phyloP scores from a whole-genome alignment of 2,113 vertebrate genomes.

The Bucco capensis region DNA sequence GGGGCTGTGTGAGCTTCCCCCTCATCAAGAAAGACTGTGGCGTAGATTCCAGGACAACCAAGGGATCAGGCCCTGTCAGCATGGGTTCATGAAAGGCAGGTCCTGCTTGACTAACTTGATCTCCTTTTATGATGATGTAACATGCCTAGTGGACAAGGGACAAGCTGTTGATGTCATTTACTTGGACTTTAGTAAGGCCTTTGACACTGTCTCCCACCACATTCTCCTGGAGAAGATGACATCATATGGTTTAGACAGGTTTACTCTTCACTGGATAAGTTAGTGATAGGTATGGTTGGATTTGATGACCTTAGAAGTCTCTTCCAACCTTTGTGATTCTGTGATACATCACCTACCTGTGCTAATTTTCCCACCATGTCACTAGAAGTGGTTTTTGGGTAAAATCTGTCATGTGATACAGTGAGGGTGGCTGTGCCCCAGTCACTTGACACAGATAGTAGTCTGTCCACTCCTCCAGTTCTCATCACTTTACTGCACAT shows the following conservation, averaged over 20 bases:
- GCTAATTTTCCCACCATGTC: background rate
- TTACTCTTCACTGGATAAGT: too few relatives aligned
- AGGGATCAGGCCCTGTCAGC: background rate
- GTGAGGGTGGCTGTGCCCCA: background rate
- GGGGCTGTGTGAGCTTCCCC: background rate
- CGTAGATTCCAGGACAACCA: background rate
- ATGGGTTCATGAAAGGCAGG: background rate
- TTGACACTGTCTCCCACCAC: too few relatives aligned
- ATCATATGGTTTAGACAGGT: too few relatives aligned
- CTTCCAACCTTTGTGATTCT: too few relatives aligned
- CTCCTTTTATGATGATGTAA: too few relatives aligned
- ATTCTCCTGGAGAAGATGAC: too few relatives aligned
- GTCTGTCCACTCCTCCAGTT: background rate
- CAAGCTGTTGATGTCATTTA: too few relatives aligned
- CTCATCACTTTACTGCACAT: too few relatives aligned
- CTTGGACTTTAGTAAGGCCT: too few relatives aligned
- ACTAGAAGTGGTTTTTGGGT: background rate
- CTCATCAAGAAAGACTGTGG: background rate
- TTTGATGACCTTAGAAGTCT: too few relatives aligned
- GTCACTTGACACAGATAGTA: background rate
- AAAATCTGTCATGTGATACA: background rate
- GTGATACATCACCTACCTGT: background rate
- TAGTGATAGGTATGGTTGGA: too few relatives aligned
- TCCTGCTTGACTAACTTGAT: background rate
- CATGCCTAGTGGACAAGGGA: too few relatives aligned